A percentile compares a stretch with the other conserved stretches of the same genome.
Evolutionary conservation across 2,888 invertebrate species (phyloP).

Genomic region (Torymus texanus): DNA sequence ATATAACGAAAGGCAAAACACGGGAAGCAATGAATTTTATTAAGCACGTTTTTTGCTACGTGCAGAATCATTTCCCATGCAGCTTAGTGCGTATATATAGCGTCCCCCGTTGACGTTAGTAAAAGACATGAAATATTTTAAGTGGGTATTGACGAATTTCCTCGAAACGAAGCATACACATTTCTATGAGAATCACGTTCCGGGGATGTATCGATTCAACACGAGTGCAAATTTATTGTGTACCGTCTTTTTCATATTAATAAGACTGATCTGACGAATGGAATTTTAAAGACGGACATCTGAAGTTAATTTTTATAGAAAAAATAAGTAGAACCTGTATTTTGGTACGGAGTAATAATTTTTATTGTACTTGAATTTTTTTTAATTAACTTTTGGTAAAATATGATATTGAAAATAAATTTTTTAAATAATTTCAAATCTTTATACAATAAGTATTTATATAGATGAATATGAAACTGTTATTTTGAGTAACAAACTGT

Average conservation of each 20-base stretch:
- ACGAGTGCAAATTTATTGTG: conserved; percentile 58
- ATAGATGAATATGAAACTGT: no score
- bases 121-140: conserved; percentile 48
- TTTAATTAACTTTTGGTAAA: no score
- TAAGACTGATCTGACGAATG: not conserved
- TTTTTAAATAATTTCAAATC: no score
- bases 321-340: no score
- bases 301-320: no score
- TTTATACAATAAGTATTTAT: no score
- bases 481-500: no score
- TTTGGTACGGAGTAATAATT: no score
- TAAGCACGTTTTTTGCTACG: conserved; percentile 45
- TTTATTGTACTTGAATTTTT: no score
- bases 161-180: conserved; percentile 32
- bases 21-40: conserved; percentile 31
- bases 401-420: no score
- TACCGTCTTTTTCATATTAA: conserved; percentile 57
- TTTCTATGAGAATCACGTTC: conserved; percentile 62
- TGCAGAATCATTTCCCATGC: conserved; percentile 47
- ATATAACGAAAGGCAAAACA: conserved; percentile 4
- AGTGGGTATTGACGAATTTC: conserved; percentile 52
- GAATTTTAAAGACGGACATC: conserved; percentile 2
- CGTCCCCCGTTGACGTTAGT: not conserved
- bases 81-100: conserved; percentile 46
- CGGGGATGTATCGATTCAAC: conserved; percentile 48